A percentile compares a stretch with the other conserved stretches of the same genome.
Conservation (phyloP, 2,113 vertebrate genomes). For the Stigmatopora argus region DNA sequence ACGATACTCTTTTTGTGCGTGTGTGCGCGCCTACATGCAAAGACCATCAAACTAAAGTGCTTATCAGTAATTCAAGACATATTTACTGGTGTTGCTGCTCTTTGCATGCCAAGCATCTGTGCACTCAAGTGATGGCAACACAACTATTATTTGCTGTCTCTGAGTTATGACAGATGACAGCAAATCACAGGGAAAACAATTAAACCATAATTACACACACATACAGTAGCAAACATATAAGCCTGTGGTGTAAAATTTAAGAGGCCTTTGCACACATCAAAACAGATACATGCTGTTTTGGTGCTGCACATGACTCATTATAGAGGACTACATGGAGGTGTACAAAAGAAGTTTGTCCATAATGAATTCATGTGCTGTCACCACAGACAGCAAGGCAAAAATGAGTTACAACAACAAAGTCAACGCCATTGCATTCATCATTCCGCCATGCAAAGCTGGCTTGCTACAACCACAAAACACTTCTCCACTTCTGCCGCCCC, state of each 20-base stretch:
- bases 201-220: constrained; percentile 72
- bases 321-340: constrained; percentile 27
- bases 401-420: constrained; percentile 50
- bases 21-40: constrained; percentile 36
- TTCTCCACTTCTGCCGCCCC: constrained; percentile 8
- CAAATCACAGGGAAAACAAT: constrained; percentile 73
- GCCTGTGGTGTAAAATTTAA: constrained; percentile 45
- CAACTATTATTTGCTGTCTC: constrained; percentile 74
- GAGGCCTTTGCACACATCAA: constrained; percentile 23
- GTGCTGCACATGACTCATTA: constrained; percentile 23
- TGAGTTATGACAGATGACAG: constrained; percentile 76
- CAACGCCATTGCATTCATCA: constrained; percentile 63
- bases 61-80: constrained; percentile 73
- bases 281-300: constrained; percentile 20
- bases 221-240: constrained; percentile 37
- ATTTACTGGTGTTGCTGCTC: constrained; percentile 67
- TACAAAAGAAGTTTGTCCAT: constrained; percentile 29
- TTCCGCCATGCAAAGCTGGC: constrained; percentile 42
- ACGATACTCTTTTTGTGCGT: constrained; percentile 29
- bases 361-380: constrained; percentile 60
- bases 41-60: constrained; percentile 53
- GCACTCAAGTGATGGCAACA: constrained; percentile 67
- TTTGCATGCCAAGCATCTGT: constrained; percentile 65
- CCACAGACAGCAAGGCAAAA: constrained; percentile 40
- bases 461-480: constrained; percentile 41